These are phyloP conservation scores for Dynastes tityus DNA, from an alignment of 2,888 invertebrate species.

Conservation along the genomic window DNA sequence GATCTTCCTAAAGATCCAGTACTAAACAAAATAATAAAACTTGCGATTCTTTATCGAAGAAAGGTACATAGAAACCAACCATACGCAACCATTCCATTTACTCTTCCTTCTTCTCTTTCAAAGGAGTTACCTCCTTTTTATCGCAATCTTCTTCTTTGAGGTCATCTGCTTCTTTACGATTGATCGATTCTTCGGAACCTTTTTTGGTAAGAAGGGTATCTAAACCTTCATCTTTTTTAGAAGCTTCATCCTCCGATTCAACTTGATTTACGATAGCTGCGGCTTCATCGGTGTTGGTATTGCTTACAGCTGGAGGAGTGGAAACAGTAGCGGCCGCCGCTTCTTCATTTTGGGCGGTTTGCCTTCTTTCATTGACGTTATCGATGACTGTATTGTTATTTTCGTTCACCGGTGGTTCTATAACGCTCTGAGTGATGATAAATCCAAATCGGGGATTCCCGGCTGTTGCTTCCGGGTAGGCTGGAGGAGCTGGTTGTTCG, in stretches of 20 bases:
- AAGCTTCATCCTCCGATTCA: slow-evolving; percentile 17
- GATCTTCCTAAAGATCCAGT: slow-evolving; percentile 1
- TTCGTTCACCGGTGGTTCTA: slow-evolving; percentile 23
- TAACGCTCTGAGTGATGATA: slow-evolving; percentile 39
- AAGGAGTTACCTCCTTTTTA: neutral
- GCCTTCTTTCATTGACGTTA: slow-evolving; percentile 22
- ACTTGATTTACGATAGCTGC: neutral
- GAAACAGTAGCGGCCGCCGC: neutral
- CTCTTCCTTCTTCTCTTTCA: slow-evolving; percentile 26
- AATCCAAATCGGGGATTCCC: slow-evolving; percentile 42
- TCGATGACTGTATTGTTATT: slow-evolving; percentile 27
- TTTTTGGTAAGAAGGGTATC: slow-evolving; percentile 28
- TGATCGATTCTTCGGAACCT: neutral
- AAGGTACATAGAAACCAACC: slow-evolving; percentile 12
- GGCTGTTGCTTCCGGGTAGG: slow-evolving; percentile 49
- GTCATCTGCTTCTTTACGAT: neutral
- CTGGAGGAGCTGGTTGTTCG: slow-evolving; percentile 59
- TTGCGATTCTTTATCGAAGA: neutral
- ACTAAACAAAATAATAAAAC: neutral
- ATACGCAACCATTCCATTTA: neutral
- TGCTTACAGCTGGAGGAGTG: neutral
- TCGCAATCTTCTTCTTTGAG: neutral
- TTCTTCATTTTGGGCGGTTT: slow-evolving; percentile 36
- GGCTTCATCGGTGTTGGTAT: neutral
- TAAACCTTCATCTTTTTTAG: slow-evolving; percentile 19